Evolutionary conservation across 1,140 invertebrate species (phyloP).

Genomic region (Ganaspis sp.): DNA sequence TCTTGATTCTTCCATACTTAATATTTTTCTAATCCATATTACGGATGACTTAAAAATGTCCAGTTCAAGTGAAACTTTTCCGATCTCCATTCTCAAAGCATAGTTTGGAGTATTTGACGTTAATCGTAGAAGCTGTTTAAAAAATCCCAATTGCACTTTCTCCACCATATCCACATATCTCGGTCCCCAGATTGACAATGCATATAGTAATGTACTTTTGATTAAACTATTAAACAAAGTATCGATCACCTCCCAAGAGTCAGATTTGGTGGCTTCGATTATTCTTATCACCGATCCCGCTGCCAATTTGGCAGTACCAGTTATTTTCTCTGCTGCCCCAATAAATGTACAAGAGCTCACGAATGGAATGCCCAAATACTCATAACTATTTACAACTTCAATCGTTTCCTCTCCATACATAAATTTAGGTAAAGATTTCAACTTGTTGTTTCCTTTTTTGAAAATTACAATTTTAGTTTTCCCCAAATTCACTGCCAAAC

Average conservation of each 20-base stretch:
- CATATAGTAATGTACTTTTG: background rate
- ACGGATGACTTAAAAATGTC: no score
- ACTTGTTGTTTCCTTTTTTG: constrained; percentile 31
- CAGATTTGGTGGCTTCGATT: background rate
- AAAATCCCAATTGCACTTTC: no score
- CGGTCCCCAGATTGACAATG: no score
- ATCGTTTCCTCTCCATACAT: constrained; percentile 34
- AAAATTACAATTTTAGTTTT: constrained; percentile 43
- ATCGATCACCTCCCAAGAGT: background rate
- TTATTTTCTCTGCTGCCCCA: background rate
- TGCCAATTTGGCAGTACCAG: background rate
- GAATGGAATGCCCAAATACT: constrained; percentile 41
- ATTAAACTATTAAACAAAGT: background rate
- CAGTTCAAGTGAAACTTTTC: no score
- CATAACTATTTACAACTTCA: constrained; percentile 38
- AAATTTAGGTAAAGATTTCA: constrained; percentile 27
- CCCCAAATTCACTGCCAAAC: constrained; percentile 38
- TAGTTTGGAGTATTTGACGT: background rate
- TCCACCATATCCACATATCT: no score
- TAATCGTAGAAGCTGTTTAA: background rate
- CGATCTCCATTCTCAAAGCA: background rate
- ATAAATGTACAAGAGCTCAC: constrained; percentile 28
- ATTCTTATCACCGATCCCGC: background rate
- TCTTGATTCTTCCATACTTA: no score
- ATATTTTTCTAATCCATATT: no score